Base-by-base conservation (phyloP, 23 tunicate species). In the Diplosoma virens region DNA sequence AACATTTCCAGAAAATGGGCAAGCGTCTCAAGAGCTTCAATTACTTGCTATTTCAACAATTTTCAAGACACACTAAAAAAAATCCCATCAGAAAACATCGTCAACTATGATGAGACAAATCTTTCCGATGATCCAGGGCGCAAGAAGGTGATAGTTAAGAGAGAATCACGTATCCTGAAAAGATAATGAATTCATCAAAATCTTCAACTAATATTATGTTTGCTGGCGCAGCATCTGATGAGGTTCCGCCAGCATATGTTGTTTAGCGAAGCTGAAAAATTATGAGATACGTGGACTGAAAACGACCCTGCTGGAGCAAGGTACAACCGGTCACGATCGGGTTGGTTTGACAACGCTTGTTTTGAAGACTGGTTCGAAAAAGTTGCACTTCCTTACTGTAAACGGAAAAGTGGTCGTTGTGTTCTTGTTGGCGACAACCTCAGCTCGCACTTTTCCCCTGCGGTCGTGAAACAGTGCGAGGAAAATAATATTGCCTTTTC, bases 31-130 rank as follows among this genome's bases (percentile, higher is more conserved):
- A 45, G 52, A 45, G 52, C 52, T 9, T 9, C 11, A 9, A 45
- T 45, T 45, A 45, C 52, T 9, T 9, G 52, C 16, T 45, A 45
- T 45, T 45, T 45, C 16, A 16, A 45, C 52, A 45, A 45, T 16
- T 16, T 45, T 11, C 11, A 45, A 16, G 52, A 45, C 52, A 45
- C 52, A 45, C 52, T 45, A 9, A 45, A 45, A 45, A 16, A 45
- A 11, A 45, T 45, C 52, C 67, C 67, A n/a, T 20, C 77, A 37
- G 66, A 41, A 23, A 37, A 37, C 7, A 71, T 71, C 23, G 18
- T 41, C 66, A 71, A 71, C 22, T 71, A 36, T 45, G 77, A 71
- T 71, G 77, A 71, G 47, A 71, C 66, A 36, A 71, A 71, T 41
- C 33, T 71, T 24, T 37, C 77, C 3, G 77, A 71, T 41, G 77